Percentiles rank a stretch among this genome's conserved stretches.
These are phyloP conservation scores for Tethea ocularis DNA, from an alignment of 2,888 invertebrate species.

Conservation along the genomic window DNA sequence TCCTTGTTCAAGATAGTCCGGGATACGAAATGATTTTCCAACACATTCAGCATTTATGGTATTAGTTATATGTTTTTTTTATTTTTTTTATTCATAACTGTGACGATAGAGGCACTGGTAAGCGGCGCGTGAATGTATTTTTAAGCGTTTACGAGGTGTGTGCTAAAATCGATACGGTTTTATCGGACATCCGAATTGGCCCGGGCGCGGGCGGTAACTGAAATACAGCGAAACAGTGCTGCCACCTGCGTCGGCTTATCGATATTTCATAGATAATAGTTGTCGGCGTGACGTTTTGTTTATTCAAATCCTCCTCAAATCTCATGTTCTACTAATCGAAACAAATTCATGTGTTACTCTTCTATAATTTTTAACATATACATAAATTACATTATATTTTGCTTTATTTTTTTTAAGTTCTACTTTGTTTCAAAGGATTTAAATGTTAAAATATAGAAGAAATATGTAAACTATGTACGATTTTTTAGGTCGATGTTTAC, in stretches of 20 bases:
- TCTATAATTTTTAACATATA: no score
- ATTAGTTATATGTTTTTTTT: conserved; percentile 21
- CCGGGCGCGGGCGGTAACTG: conserved; percentile 74
- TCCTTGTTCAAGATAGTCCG: conserved; percentile 41
- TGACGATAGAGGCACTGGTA: not conserved
- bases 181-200: conserved; percentile 35
- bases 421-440: not conserved
- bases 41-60: conserved; percentile 33
- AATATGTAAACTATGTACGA: no score
- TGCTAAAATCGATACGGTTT: not conserved
- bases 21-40: conserved; percentile 26
- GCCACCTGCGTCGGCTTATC: conserved; percentile 48
- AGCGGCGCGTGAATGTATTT: conserved; percentile 5
- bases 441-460: no score
- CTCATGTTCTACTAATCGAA: not conserved
- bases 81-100: conserved; percentile 42
- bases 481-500: no score
- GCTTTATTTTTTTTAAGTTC: no score
- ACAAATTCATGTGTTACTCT: no score
- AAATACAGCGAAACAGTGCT: conserved; percentile 24
- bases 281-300: conserved; percentile 30
- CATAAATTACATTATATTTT: no score
- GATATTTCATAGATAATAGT: conserved; percentile 43
- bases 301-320: conserved; percentile 16
- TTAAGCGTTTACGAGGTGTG: conserved; percentile 3